These are phyloP conservation scores for Muraenolepis orangiensis DNA, from an alignment of 2,797 vertebrate species.

Conservation along the genomic window DNA sequence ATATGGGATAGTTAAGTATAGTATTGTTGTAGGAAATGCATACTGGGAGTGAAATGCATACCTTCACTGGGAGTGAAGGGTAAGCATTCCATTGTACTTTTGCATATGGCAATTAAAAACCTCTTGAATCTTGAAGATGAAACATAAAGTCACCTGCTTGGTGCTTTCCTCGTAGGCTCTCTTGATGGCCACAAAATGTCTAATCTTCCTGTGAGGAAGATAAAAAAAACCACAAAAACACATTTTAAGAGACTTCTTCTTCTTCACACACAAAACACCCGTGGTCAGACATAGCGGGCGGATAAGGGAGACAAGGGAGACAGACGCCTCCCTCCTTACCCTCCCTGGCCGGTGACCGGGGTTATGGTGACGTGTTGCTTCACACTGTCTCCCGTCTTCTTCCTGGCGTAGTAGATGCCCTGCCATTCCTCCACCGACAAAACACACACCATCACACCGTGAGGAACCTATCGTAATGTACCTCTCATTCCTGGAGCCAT, in stretches of 20 bases:
- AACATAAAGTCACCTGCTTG: constrained; percentile 78
- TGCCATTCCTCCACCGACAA: constrained; percentile 86
- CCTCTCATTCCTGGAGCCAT: no score
- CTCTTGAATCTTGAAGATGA: no score
- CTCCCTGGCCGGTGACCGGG: constrained; percentile 91
- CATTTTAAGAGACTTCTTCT: background rate
- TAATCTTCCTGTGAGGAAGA: constrained; percentile 82
- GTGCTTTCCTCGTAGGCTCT: constrained; percentile 86
- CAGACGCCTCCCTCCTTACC: constrained; percentile 85
- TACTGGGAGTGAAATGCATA: no score
- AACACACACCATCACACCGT: constrained; percentile 2
- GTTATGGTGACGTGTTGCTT: constrained; percentile 92
- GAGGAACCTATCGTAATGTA: no score
- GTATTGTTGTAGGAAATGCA: no score
- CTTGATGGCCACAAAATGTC: constrained; percentile 94
- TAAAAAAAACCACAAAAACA: background rate
- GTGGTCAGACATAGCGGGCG: no score
- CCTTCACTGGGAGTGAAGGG: no score
- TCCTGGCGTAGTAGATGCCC: constrained; percentile 86
- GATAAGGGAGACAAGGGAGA: no score
- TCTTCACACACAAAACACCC: no score
- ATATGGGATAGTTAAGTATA: no score
- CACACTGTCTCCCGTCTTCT: constrained; percentile 91
- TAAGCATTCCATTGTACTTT: no score
- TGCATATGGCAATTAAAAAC: no score